Percentiles rank a stretch among this genome's conserved stretches.
phyloP scores from a whole-genome alignment of 2,888 invertebrate genomes.

The Mycalesis mineus region DNA sequence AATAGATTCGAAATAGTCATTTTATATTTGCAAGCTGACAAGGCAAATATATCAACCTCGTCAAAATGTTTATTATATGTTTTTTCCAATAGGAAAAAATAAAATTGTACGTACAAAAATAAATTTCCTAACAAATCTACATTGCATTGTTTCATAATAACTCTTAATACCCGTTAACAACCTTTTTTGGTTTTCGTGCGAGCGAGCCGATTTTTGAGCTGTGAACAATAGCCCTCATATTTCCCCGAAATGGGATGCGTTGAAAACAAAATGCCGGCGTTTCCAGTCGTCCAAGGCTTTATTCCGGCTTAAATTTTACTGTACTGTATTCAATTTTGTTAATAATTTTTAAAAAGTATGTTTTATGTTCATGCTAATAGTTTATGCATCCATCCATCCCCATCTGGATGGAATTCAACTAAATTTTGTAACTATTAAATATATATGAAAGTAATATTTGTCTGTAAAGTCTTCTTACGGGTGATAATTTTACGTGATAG shows the following conservation, averaged over 20 bases:
- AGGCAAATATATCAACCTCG: no score
- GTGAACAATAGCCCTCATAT: constrained; percentile 5
- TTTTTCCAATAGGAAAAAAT: neutral
- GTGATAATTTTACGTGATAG: no score
- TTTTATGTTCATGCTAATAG: no score
- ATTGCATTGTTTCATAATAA: neutral
- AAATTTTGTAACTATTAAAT: no score
- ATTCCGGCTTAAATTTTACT: constrained; percentile 5
- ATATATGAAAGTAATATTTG: no score
- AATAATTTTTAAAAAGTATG: neutral
- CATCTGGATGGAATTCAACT: no score
- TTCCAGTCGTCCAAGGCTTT: constrained; percentile 2
- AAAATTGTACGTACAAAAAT: neutral
- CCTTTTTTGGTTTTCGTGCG: constrained; percentile 3
- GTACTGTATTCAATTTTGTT: neutral
- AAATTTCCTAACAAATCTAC: neutral
- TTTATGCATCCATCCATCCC: no score
- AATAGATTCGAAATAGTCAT: no score
- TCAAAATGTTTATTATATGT: no score
- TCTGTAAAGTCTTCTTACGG: no score
- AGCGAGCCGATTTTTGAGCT: constrained; percentile 6
- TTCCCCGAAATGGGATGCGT: constrained; percentile 1
- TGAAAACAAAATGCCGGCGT: constrained; percentile 8
- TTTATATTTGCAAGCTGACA: no score
- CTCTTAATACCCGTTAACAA: constrained; percentile 8